Base-by-base conservation (phyloP, 2,888 invertebrate species). In the Agrotis ipsilon region DNA sequence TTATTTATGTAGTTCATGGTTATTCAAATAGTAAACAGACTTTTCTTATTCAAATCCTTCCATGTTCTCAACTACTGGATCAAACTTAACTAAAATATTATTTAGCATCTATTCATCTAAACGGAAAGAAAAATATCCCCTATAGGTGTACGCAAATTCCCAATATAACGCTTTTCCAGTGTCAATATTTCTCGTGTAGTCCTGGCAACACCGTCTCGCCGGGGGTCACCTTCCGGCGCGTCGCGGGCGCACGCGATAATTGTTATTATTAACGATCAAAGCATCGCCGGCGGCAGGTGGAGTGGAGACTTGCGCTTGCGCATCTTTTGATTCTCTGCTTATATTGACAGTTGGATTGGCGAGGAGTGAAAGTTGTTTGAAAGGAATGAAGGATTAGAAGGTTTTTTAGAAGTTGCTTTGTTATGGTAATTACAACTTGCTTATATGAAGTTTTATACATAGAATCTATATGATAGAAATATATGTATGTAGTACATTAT, bases 201-300 rank as follows among this genome's bases (percentile, higher is more conserved):
- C 55, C 75, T 86, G 81, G 87, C 82, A 83, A 84, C 84, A 75
- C 86, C 32, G 82, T 84, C 82, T 80, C 70, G 72, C 67, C 67
- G 60, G 80, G 81, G 86, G 86, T 86, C 86, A 87, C 87, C 87
- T 84, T 86, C 72, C 67, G 86, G 75, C 77, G 76, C 78, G 77
- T 75, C 81, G 81, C 81, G 74, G 69, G 81, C 77, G 85, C 87
- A 84, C 85, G 83, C 85, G 83, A 83, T 87, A 84, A 84, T 87
- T 86, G 90, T 90, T 90, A 91, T 91, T 92, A 91, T 92, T 91
- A 92, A 80, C 88, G 84, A 86, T 87, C 87, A 87, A 88, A 86
- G 86, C 74, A 66, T 79, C 84, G 86, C 83, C 85, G 81, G 85
- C 86, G 86, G 85, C 87, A 86, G 86, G 86, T 87, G 84, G 79